Conservation (phyloP, 2,797 vertebrate genomes). For the Tapirus indicus region DNA sequence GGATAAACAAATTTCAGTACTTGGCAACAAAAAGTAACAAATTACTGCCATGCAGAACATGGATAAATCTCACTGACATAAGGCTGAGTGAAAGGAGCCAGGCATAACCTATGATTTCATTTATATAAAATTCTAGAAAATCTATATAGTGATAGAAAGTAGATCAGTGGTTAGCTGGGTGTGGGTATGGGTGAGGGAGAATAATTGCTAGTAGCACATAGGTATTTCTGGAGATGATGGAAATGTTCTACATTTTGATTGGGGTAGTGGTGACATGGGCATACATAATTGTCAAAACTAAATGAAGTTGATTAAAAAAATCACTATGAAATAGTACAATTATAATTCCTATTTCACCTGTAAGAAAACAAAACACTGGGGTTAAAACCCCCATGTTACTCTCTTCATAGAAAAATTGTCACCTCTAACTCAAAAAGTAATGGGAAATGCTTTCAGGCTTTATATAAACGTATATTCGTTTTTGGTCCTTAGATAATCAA, state of each 20-base stretch:
- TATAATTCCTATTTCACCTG: background rate
- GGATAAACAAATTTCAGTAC: background rate
- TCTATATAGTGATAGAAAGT: background rate
- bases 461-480: background rate
- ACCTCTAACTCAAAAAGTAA: background rate
- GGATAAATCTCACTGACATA: background rate
- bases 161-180: background rate
- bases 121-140: slow-evolving; percentile 8
- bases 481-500: background rate
- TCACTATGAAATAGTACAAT: background rate
- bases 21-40: background rate
- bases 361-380: background rate
- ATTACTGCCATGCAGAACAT: background rate
- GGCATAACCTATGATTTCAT: background rate
- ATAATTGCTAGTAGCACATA: background rate
- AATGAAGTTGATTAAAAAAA: background rate
- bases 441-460: background rate
- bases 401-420: background rate
- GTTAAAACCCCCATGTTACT: background rate
- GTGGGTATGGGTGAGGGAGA: background rate
- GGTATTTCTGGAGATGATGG: background rate
- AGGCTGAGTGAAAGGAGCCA: background rate
- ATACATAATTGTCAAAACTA: background rate
- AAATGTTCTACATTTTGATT: slow-evolving; percentile 13
- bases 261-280: background rate